phyloP scores from a whole-genome alignment of 2,797 vertebrate genomes.

The Xenops minutus region DNA sequence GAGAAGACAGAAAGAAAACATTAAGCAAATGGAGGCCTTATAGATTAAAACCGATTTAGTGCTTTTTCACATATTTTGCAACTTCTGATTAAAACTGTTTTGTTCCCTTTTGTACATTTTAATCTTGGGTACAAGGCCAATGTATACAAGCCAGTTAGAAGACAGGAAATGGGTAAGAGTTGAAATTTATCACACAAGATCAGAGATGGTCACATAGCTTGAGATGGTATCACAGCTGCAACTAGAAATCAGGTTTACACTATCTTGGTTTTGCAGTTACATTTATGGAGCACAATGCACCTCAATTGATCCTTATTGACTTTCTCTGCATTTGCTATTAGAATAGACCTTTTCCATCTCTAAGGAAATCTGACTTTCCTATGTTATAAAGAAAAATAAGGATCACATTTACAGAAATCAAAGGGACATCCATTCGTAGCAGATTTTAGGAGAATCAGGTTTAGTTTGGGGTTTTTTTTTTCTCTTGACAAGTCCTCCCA shows the following conservation, averaged over 20 bases:
- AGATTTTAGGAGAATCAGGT: not conserved
- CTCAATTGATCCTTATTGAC: not conserved
- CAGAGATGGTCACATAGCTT: not conserved
- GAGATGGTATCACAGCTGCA: not conserved
- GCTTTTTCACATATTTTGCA: not conserved
- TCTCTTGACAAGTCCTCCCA: not conserved
- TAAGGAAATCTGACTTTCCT: not conserved
- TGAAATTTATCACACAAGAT: not conserved
- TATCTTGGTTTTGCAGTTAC: not conserved
- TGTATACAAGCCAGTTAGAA: not conserved
- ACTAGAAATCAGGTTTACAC: not conserved
- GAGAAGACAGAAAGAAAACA: not conserved
- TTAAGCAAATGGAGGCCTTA: not conserved
- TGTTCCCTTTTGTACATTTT: not conserved
- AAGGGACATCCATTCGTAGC: not conserved
- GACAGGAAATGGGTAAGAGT: not conserved
- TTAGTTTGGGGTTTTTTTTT: not conserved
- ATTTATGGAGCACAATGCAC: not conserved
- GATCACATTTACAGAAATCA: not conserved
- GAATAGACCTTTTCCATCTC: not conserved
- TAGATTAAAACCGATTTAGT: not conserved
- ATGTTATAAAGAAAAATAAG: not conserved
- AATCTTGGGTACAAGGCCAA: not conserved
- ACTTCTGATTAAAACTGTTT: not conserved
- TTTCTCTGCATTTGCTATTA: not conserved